Conservation (phyloP, 2,888 invertebrate genomes). For the Perithous albicinctus region DNA sequence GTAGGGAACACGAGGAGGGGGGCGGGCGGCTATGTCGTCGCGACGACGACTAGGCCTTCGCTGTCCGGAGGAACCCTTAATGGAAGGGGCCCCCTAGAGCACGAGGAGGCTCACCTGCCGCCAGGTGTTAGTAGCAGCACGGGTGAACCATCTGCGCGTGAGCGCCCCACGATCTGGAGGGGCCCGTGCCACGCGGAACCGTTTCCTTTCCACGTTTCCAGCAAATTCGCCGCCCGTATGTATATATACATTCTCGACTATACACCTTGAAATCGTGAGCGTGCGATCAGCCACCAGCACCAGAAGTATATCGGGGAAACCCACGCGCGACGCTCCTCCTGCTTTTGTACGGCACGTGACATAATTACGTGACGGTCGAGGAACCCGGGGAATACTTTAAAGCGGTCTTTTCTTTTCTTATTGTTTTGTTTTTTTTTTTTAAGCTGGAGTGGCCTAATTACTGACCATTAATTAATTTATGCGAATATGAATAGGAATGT, state of each 20-base stretch:
- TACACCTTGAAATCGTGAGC: constrained; percentile 23
- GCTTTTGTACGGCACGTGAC: constrained; percentile 67
- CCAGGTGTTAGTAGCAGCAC: constrained; percentile 78
- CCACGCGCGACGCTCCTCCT: constrained; percentile 28
- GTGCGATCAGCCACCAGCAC: constrained; percentile 1
- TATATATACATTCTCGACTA: constrained; percentile 24
- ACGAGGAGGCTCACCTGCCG: constrained; percentile 76
- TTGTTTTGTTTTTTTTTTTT: neutral
- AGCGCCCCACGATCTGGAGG: constrained; percentile 67
- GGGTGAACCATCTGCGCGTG: constrained; percentile 80
- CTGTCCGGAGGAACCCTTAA: constrained; percentile 55
- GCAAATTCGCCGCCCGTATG: constrained; percentile 63
- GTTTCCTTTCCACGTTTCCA: constrained; percentile 72
- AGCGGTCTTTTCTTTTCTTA: neutral
- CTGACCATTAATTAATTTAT: too few species aligned
- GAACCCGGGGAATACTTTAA: constrained; percentile 22
- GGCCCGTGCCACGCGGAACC: constrained; percentile 76
- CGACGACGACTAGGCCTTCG: neutral
- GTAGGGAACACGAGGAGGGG: neutral
- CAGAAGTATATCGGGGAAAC: constrained; percentile 10
- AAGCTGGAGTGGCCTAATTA: neutral
- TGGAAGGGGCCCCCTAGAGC: constrained; percentile 71
- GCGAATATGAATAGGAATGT: too few species aligned
- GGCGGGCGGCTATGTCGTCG: constrained; percentile 16
- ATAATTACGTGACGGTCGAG: constrained; percentile 64